phyloP scores from a whole-genome alignment of 37 sponge, comb jelly and placozoan species.

The Ephydatia muelleri region DNA sequence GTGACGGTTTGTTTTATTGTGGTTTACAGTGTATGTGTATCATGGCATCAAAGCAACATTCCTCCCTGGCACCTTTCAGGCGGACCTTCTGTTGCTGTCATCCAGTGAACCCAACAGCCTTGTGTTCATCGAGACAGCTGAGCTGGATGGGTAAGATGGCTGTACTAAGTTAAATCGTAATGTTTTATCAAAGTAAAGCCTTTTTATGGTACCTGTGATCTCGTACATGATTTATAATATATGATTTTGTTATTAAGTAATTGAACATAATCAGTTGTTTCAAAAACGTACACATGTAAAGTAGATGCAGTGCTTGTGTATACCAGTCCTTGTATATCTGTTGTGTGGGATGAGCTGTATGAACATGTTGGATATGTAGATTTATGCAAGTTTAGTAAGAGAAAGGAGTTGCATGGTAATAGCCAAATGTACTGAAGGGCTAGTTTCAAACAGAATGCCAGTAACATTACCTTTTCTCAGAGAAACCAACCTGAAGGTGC shows the following conservation, averaged over 20 bases:
- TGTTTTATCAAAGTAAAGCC: too few relatives aligned
- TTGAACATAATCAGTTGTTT: too few relatives aligned
- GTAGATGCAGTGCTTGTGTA: too few relatives aligned
- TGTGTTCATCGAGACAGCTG: slow-evolving; percentile 95
- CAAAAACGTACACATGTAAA: too few relatives aligned
- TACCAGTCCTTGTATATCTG: neutral
- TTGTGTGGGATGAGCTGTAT: neutral
- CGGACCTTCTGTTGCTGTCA: slow-evolving; percentile 87
- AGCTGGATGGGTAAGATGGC: slow-evolving; percentile 92
- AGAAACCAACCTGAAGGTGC: slow-evolving; percentile 95
- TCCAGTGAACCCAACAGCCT: slow-evolving; percentile 92
- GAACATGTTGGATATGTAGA: neutral
- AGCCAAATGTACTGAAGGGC: too few relatives aligned
- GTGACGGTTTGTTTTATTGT: slow-evolving; percentile 63
- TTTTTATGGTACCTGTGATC: too few relatives aligned
- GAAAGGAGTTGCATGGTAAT: too few relatives aligned
- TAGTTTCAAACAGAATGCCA: neutral
- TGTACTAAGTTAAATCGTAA: too few relatives aligned
- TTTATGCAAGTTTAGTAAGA: too few relatives aligned
- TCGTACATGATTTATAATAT: too few relatives aligned
- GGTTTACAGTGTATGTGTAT: neutral
- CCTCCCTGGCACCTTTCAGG: slow-evolving; percentile 19
- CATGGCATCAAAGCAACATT: neutral
- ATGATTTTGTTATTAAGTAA: too few relatives aligned
- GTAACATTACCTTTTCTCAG: slow-evolving; percentile 28